A percentile compares a stretch with the other conserved stretches of the same genome.
phyloP scores from a whole-genome alignment of 2,888 invertebrate genomes.

The Himalopsyche japonica region DNA sequence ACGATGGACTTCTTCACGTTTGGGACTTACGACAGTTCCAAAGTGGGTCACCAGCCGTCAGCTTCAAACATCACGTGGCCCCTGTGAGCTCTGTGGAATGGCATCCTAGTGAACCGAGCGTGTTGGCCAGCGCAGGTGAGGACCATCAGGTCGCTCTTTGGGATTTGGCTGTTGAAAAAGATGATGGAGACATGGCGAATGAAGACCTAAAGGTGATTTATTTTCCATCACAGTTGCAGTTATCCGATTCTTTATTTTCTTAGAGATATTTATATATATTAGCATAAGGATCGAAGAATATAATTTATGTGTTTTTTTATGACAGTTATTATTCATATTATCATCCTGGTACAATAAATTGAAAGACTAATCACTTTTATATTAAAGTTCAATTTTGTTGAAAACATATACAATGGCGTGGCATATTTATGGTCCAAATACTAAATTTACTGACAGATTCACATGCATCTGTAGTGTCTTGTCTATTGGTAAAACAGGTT shows the following conservation, averaged over 20 bases:
- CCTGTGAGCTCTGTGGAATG: slow-evolving; percentile 96
- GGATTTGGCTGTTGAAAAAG: slow-evolving; percentile 92
- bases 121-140: slow-evolving; percentile 89
- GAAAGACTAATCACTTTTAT: too few relatives aligned
- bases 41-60: slow-evolving; percentile 79
- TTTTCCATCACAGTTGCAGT: background rate
- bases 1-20: slow-evolving; percentile 91
- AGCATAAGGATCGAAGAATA: too few relatives aligned
- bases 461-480: too few relatives aligned
- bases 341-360: too few relatives aligned
- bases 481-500: too few relatives aligned
- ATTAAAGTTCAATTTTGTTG: too few relatives aligned
- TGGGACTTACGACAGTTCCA: slow-evolving; percentile 94
- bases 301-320: too few relatives aligned
- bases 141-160: slow-evolving; percentile 96
- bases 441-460: too few relatives aligned
- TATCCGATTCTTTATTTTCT: background rate
- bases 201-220: slow-evolving; percentile 55
- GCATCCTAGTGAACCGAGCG: slow-evolving; percentile 91
- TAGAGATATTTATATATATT: background rate
- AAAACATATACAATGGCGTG: too few relatives aligned
- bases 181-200: slow-evolving; percentile 62
- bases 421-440: too few relatives aligned
- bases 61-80: slow-evolving; percentile 92
- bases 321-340: too few relatives aligned